These are phyloP conservation scores for Phyllostomus discolor DNA, from an alignment of 2,113 vertebrate genomes.

Conservation along the genomic window DNA sequence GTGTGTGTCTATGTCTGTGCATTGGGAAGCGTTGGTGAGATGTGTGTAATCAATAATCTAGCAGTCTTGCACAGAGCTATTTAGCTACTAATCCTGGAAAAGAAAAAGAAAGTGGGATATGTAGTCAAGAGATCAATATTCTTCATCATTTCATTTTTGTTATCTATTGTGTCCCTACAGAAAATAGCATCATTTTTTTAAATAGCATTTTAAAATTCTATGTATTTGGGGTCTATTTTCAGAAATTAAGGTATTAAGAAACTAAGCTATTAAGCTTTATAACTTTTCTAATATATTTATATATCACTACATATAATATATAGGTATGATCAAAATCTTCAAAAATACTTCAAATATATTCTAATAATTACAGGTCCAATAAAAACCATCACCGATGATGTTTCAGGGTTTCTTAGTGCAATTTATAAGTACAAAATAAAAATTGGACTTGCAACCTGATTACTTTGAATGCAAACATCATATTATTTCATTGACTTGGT, in stretches of 20 bases:
- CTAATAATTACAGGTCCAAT: constrained; percentile 12
- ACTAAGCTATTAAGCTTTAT: not conserved
- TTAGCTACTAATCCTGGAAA: not conserved
- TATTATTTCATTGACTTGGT: constrained; percentile 63
- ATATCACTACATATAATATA: not conserved
- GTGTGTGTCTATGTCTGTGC: not conserved
- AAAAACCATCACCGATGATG: not conserved
- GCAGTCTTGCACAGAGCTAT: not conserved
- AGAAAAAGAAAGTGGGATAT: not conserved
- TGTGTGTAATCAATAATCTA: not conserved
- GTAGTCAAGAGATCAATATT: not conserved
- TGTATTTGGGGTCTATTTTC: not conserved
- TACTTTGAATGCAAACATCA: constrained; percentile 58
- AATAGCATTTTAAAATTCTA: not conserved
- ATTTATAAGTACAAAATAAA: constrained; percentile 37
- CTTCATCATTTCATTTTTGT: not conserved
- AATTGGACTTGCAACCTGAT: constrained; percentile 43
- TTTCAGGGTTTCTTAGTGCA: constrained; percentile 15
- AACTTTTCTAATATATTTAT: not conserved
- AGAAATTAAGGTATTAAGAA: not conserved
- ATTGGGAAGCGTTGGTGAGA: not conserved
- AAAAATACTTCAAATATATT: not conserved
- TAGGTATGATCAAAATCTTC: not conserved
- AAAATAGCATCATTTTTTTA: not conserved
- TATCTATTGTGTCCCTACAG: not conserved